phyloP scores from a whole-genome alignment of 2,113 vertebrate species.

The Psilopogon haemacephalus region DNA sequence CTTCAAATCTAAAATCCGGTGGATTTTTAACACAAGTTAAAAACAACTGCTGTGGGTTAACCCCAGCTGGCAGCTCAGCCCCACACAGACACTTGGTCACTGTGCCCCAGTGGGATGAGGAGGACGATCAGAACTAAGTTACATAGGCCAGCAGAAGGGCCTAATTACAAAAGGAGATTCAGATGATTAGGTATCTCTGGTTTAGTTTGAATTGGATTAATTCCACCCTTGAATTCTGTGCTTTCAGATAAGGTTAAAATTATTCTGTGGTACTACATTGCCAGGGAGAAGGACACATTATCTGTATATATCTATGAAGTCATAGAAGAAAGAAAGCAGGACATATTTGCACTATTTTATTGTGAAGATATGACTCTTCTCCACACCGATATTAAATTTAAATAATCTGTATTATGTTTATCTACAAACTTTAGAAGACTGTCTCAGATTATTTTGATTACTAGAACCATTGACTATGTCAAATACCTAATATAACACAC shows the following conservation, averaged over 20 bases:
- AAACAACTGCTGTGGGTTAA: not conserved
- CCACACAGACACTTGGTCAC: rapidly evolving
- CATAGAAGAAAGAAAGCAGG: not conserved
- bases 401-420: not conserved
- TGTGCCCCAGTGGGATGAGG: not conserved
- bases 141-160: not conserved
- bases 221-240: not conserved
- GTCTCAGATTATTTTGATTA: not conserved
- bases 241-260: not conserved
- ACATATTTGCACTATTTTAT: not conserved
- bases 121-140: not conserved
- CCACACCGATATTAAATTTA: not conserved
- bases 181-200: not conserved
- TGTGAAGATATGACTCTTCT: not conserved
- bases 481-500: not conserved
- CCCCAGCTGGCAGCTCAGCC: not conserved
- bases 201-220: not conserved
- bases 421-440: not conserved
- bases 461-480: not conserved
- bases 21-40: not conserved
- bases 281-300: rapidly evolving
- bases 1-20: not conserved
- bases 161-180: not conserved
- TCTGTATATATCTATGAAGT: not conserved
- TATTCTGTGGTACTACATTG: not conserved